Base-by-base conservation (phyloP, 2,888 invertebrate species). In the Lasioglossum malachurum region DNA sequence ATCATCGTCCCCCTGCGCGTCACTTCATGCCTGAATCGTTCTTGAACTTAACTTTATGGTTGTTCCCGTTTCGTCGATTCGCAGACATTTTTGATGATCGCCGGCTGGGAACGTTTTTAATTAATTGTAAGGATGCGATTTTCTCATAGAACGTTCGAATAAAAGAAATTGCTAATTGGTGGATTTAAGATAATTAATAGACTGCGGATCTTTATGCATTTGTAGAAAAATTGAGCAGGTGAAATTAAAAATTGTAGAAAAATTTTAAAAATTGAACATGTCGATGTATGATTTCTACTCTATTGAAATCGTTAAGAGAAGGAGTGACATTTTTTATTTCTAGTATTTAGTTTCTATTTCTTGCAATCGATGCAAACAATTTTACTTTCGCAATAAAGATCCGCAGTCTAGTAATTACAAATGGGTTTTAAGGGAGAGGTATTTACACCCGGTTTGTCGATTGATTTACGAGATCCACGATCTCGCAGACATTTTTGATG, bases 11-110 rank as follows among this genome's bases (percentile, higher is more conserved):
- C 16, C 44, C 69, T 19, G 31, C 44, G 76, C 76, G 23, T 41
- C 12, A 71, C 41, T 71, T 71, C 71, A 41, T 38, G 71, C 71
- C 38, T 38, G 67, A 69, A 19, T 67, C 35, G 57, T 57, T n/a
- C 10, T 12, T 1, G 4, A 10, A n/a, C 23, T 38, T 69, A 69
- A 35, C 19, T 69, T 69, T 4, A 19, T 8, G 31, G 3, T 67
- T 67, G 3, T 16, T 19, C 31, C 67, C 35, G 35, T 67, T 35
- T 67, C 23, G 16, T 31, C 23, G 35, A 23, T 31, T 31, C 19
- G 4, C n/a, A 10, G 49, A 53, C 23, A 23, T 53, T 49, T 19
- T 23, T 23, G 0, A 19, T 8, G 0, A 23, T 53, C 8, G 5
- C 7, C 8, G 8, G 23, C 2, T 53, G 23, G 0, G 53, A 23